Evolutionary conservation across 2,113 vertebrate genomes (phyloP), one percentile per base, ranked within the genome.

Genomic region (Rissa tridactyla): DNA sequence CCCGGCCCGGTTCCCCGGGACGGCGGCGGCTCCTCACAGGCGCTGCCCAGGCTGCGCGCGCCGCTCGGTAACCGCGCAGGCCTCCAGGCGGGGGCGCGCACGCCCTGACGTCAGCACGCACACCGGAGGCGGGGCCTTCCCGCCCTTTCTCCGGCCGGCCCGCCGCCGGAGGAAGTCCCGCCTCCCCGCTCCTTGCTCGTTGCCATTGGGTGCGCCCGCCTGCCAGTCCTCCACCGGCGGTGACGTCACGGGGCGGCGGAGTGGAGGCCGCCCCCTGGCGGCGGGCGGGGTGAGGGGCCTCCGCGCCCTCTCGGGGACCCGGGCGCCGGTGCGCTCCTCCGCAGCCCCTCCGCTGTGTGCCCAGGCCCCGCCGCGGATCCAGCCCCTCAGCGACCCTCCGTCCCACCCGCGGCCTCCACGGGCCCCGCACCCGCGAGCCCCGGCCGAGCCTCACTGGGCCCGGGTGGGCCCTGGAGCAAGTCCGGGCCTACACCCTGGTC

Each of bases 21-120:
- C 72, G 29, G 34, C 82, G 36, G 64, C 92, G 17, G 82, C 87
- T 86, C 51, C 76, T 52, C 64, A 34, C 49, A 46, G 79, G 49
- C 70, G 62, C 84, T 92, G 62, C 84, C 70, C 40, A 69, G 62
- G 73, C 91, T 77, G 86, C 90, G 94, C 93, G 57, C 68, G 46
- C 75, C 76, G 49, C 77, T 42, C 60, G 38, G 13, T 36, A 44
- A 72, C 51, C 30, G 93, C 93, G 75, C 85, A 89, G 75, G 89
- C 89, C 51, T 54, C 26, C 49, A 15, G 84, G 38, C 30, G 85
- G 58, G 62, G 81, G 73, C 60, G 61, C 73, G 79, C 83, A 42
- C 76, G 64, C 75, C 22, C 82, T 85, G 42, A 70, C 73, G 73
- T 78, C 72, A 71, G 12, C 46, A 8, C 61, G 69, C 60, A 10